These are phyloP conservation scores for Ataeniobius toweri DNA, from an alignment of 2,797 vertebrate genomes.

Conservation along the genomic window DNA sequence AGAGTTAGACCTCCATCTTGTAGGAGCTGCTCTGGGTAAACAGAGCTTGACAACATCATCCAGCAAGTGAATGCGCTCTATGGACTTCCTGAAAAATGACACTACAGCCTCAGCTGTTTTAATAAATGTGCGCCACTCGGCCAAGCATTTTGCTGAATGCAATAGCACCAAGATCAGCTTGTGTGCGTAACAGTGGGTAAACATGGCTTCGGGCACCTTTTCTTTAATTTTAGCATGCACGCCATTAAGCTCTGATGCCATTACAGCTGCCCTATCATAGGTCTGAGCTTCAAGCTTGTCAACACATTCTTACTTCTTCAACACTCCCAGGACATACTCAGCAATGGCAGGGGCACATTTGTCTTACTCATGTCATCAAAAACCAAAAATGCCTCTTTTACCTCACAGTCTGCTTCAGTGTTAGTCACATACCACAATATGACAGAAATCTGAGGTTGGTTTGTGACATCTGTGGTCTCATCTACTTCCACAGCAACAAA, in stretches of 20 bases:
- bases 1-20: slow-evolving; percentile 6
- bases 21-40: not conserved
- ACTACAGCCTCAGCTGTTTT: slow-evolving; percentile 3
- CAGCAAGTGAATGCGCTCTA: not conserved
- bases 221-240: slow-evolving; percentile 5
- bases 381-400: slow-evolving; percentile 25
- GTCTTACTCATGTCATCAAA: slow-evolving; percentile 26
- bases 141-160: slow-evolving; percentile 34
- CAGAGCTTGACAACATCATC: slow-evolving; percentile 3
- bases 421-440: slow-evolving; percentile 27
- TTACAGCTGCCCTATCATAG: slow-evolving; percentile 20
- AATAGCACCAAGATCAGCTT: slow-evolving; percentile 33
- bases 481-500: slow-evolving; percentile 26
- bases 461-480: not conserved
- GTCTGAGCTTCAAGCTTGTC: not conserved
- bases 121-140: not conserved
- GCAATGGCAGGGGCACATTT: not conserved
- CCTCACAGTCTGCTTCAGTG: not conserved
- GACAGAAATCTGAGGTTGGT: slow-evolving; percentile 26
- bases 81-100: slow-evolving; percentile 28
- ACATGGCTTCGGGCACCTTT: slow-evolving; percentile 9
- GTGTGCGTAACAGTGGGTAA: slow-evolving; percentile 30
- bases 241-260: slow-evolving; percentile 34
- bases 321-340: slow-evolving; percentile 4
- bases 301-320: slow-evolving; percentile 13